Base-by-base conservation (phyloP, 2,113 vertebrate species). In the Pachycephala philippinensis region DNA sequence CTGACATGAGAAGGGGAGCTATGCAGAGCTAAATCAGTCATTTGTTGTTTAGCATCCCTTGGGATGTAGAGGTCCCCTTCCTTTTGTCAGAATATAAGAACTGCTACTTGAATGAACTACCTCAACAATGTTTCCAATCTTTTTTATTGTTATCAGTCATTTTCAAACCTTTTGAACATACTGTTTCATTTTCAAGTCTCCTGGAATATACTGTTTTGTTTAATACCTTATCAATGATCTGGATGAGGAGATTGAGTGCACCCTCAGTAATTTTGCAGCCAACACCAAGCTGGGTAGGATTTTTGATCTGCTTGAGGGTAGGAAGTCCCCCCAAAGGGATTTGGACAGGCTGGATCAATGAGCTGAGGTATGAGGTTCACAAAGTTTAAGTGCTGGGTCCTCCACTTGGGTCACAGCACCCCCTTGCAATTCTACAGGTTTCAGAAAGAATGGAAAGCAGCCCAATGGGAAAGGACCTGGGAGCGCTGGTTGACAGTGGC, bases 291-390 rank as follows among this genome's bases (percentile, higher is more conserved):
- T 61, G 54, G 15, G 47, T 7, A 54, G 17, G n/a, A 45, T 69
- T 77, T 89, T 68, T 49, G 6, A 40, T 40, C 14, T 49, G 4
- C 15, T 31, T 11, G 14, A 61, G 11, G 10, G 21, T n/a, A 68
- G n/a, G 13, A 76, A 68, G 11, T n/a, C 24, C 53, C 39, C 11
- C 20, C 24, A 30, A 7, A 68, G 30, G 17, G 24, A 61, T 61
- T 53, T 54, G 40, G 30, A 45, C 13, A 66, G 45, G 4, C 16
- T 71, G 26, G 11, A 49, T 19, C 17, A 31, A 33, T 0, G 1
- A 39, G n/a, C 24, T 5, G 23, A 61, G 10, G 14, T 61, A 19
- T 40, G n/a, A 61, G 15, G 11, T 40, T 35, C 61, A 61, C 27
- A 40, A 21, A 40, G 13, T 16, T 22, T 21, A 21, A 19, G 30